These are phyloP conservation scores for Alcedo atthis DNA, from an alignment of 2,797 vertebrate species.

Conservation along the genomic window DNA sequence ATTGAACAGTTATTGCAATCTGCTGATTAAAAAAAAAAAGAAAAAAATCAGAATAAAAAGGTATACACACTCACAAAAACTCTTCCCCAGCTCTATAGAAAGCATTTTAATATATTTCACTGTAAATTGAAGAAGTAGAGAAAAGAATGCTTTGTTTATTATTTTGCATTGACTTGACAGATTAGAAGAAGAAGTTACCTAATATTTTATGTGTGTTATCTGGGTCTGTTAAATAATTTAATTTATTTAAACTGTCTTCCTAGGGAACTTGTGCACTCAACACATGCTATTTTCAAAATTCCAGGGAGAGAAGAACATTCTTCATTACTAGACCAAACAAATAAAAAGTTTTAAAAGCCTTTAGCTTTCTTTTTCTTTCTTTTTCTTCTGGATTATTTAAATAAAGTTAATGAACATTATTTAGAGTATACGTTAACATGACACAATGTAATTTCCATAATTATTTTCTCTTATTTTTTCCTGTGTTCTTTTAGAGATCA, in stretches of 20 bases:
- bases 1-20: background rate
- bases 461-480: background rate
- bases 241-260: background rate
- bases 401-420: background rate
- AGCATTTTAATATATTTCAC: background rate
- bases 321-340: background rate
- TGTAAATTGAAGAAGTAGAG: background rate
- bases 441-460: background rate
- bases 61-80: background rate
- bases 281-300: background rate
- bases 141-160: background rate
- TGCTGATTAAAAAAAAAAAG: background rate
- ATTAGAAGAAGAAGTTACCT: background rate
- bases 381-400: background rate
- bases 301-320: background rate
- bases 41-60: background rate
- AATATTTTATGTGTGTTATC: background rate
- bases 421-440: background rate
- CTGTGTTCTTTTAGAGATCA: slow-evolving; percentile 85
- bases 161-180: background rate
- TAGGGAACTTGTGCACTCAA: background rate
- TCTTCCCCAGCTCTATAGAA: background rate
- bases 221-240: background rate
- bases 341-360: background rate
- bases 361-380: background rate